Percentiles rank a stretch among this genome's conserved stretches.
phyloP scores from a whole-genome alignment of 2,888 invertebrate genomes.

The Agonopterix alstromeriana region DNA sequence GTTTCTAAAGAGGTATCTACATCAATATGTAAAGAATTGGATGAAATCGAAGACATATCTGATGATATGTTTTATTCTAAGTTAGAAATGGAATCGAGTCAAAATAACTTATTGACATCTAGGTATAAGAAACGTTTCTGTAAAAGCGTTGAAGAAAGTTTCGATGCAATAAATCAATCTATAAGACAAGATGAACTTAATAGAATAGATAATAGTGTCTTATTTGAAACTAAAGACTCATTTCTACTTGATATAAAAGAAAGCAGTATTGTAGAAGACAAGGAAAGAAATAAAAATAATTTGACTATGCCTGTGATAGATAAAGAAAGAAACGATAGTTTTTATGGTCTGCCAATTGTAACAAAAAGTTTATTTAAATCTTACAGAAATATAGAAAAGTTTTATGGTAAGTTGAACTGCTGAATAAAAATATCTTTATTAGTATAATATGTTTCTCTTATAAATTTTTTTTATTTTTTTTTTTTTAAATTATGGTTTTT shows the following conservation, averaged over 20 bases:
- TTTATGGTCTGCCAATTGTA: conserved; percentile 87
- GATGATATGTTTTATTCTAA: conserved; percentile 54
- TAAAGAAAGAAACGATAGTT: conserved; percentile 40
- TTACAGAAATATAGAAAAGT: conserved; percentile 85
- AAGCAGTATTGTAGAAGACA: conserved; percentile 30
- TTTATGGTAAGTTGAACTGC: conserved; percentile 88
- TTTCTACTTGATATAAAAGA: conserved; percentile 58
- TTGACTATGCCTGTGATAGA: neutral
- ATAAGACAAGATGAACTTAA: conserved; percentile 52
- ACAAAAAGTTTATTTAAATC: conserved; percentile 83
- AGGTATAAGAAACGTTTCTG: conserved; percentile 26
- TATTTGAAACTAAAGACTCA: conserved; percentile 61
- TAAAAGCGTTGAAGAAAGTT: conserved; percentile 54
- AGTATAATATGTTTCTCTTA: too few relatives aligned
- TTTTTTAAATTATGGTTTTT: too few relatives aligned
- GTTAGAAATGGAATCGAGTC: conserved; percentile 30
- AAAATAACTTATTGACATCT: conserved; percentile 20
- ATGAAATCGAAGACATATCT: conserved; percentile 39
- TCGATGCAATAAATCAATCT: conserved; percentile 70
- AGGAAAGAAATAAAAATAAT: conserved; percentile 13
- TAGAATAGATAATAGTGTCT: conserved; percentile 26
- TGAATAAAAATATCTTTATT: too few relatives aligned
- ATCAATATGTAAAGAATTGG: conserved; percentile 16
- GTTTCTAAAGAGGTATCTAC: conserved; percentile 3
- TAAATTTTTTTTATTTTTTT: too few relatives aligned